These are phyloP conservation scores for Araneus ventricosus DNA, from an alignment of 1,140 invertebrate genomes.

Conservation along the genomic window DNA sequence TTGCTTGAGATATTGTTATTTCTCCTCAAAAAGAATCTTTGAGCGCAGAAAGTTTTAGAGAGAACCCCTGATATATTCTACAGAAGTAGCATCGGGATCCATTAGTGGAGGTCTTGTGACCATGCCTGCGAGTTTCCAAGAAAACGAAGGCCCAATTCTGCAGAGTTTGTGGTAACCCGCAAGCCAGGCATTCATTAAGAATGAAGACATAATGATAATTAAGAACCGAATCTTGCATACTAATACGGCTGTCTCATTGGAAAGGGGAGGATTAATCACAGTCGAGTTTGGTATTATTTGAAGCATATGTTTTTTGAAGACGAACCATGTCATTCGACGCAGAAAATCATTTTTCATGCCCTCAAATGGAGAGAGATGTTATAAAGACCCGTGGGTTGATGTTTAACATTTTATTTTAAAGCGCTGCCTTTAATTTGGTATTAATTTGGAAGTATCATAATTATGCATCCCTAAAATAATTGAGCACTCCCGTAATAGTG, in stretches of 20 bases:
- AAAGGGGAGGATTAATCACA: background rate
- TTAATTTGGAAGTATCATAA: too few species aligned
- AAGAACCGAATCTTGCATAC: background rate
- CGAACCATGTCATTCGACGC: background rate
- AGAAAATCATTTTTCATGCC: background rate
- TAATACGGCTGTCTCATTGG: background rate
- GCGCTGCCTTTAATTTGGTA: too few species aligned
- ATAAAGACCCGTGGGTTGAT: too few species aligned
- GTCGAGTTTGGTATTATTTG: background rate
- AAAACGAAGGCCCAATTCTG: background rate
- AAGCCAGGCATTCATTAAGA: background rate
- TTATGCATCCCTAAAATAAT: too few species aligned
- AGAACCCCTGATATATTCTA: too few species aligned
- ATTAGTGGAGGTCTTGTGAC: too few species aligned
- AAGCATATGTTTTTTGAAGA: background rate
- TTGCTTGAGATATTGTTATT: too few species aligned
- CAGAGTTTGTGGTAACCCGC: background rate
- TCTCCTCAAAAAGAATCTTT: too few species aligned
- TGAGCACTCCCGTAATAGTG: too few species aligned
- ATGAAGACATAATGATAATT: background rate
- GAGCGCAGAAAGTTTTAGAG: too few species aligned
- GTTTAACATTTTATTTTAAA: too few species aligned
- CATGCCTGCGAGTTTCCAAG: background rate
- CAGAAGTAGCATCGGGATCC: too few species aligned
- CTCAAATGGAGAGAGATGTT: background rate